Base-by-base conservation (phyloP, 2,797 vertebrate genomes). In the Margarornis squamiger region DNA sequence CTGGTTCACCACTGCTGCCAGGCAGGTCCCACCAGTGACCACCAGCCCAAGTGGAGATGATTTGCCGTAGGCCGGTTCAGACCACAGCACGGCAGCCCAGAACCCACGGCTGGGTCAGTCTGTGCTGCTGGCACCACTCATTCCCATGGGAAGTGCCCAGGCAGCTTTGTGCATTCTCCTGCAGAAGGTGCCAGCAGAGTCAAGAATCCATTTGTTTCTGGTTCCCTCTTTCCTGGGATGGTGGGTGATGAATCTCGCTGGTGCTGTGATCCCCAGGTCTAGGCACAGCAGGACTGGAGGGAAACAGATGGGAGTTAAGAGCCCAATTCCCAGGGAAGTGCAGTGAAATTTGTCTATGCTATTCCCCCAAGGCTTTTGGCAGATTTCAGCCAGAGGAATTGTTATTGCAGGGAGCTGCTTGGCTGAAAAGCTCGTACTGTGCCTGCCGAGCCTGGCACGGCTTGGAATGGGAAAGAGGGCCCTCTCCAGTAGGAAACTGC, bases 251-350 rank as follows among this genome's bases (percentile, higher is more conserved):
- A 14, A 3, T 71, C 82, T 48, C 6, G 0, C 27, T 2, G 9
- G 45, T 80, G 72, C 70, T 41, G 39, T 26, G 18, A 34, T 80
- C 70, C 75, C 70, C 36, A 6, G 48, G 29, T 19, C 49, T 3
- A 12, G 67, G 61, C 75, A 48, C 82, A 70, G 68, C 72, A 52
- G 43, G 57, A 65, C 77, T 90, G 79, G 32, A 63, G 54, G 49
- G 88, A 73, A 83, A 49, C 92, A 92, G 61, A 74, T 78, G 86
- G 88, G 86, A 90, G 52, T 59, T 59, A 71, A 94, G 79, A 38
- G 61, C 65, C 86, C 73, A 30, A 3, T 86, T 94, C 90, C 70
- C 90, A 68, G 32, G 41, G 76, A 86, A 86, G 16, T 1, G 17
- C 65, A 11, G 52, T 63, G 86, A 80, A 77, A 94, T 94, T 84